phyloP scores from a whole-genome alignment of 2,888 invertebrate genomes.

The Drosophila nr. perissopoda region DNA sequence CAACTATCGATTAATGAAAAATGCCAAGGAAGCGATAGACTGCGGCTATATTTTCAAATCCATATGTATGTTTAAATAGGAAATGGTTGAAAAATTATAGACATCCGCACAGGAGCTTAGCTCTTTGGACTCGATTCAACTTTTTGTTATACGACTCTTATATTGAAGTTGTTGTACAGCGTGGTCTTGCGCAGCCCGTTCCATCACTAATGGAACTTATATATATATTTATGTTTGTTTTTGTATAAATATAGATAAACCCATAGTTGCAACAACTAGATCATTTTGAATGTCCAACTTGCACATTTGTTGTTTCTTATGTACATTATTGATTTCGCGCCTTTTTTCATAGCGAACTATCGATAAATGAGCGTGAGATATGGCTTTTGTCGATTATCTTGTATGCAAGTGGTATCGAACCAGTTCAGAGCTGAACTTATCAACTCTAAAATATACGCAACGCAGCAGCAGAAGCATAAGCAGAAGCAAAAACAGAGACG shows the following conservation, averaged over 20 bases:
- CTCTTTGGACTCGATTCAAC: background rate
- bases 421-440: conserved; percentile 19
- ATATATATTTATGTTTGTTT: background rate
- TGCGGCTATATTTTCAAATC: background rate
- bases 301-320: background rate
- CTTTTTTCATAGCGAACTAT: background rate
- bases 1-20: background rate
- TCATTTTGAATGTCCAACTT: background rate
- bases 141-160: conserved; percentile 3
- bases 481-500: conserved; percentile 29
- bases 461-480: conserved; percentile 28
- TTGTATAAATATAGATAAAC: background rate
- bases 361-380: conserved; percentile 5
- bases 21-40: background rate
- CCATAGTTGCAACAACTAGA: background rate
- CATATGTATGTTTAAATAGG: background rate
- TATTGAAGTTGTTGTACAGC: background rate
- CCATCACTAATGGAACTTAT: background rate
- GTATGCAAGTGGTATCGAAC: conserved; percentile 13
- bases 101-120: background rate
- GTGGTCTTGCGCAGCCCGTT: background rate
- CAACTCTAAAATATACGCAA: conserved; percentile 36
- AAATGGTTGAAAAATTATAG: background rate
- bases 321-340: conserved; percentile 1
- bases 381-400: background rate